Conservation (phyloP, 2,888 invertebrate species). For the Quadroppia sp. region DNA sequence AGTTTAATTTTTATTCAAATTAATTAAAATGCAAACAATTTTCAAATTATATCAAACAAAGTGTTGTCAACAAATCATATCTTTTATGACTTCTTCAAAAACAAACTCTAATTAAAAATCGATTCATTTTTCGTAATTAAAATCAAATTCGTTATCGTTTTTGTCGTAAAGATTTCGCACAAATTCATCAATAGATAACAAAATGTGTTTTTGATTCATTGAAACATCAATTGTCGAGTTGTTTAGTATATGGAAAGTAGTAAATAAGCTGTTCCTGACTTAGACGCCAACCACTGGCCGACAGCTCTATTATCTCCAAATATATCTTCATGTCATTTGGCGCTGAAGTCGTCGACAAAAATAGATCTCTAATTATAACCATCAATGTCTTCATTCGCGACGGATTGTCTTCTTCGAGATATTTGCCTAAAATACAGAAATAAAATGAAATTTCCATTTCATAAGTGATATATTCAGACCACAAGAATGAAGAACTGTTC, state of each 20-base stretch:
- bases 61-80: too few relatives aligned
- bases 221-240: slow-evolving; percentile 34
- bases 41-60: too few relatives aligned
- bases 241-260: slow-evolving; percentile 57
- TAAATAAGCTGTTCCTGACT: slow-evolving; percentile 83
- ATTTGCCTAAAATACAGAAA: slow-evolving; percentile 65
- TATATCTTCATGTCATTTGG: slow-evolving; percentile 63
- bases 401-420: slow-evolving; percentile 75
- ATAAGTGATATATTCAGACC: too few relatives aligned
- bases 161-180: not conserved
- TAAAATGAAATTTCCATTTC: too few relatives aligned
- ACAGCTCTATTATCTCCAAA: slow-evolving; percentile 80
- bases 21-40: too few relatives aligned
- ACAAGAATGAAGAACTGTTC: slow-evolving; percentile 54
- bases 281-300: slow-evolving; percentile 84
- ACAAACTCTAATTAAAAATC: too few relatives aligned
- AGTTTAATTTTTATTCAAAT: too few relatives aligned
- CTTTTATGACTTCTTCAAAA: too few relatives aligned
- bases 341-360: slow-evolving; percentile 57
- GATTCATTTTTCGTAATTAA: too few relatives aligned
- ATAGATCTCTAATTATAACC: slow-evolving; percentile 75
- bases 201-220: not conserved
- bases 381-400: slow-evolving; percentile 73
- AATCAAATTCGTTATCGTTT: not conserved
- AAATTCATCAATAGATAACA: not conserved